A percentile compares a stretch with the other conserved stretches of the same genome.
Conservation (phyloP, 2,888 invertebrate species). For the Aphodius granarius region DNA sequence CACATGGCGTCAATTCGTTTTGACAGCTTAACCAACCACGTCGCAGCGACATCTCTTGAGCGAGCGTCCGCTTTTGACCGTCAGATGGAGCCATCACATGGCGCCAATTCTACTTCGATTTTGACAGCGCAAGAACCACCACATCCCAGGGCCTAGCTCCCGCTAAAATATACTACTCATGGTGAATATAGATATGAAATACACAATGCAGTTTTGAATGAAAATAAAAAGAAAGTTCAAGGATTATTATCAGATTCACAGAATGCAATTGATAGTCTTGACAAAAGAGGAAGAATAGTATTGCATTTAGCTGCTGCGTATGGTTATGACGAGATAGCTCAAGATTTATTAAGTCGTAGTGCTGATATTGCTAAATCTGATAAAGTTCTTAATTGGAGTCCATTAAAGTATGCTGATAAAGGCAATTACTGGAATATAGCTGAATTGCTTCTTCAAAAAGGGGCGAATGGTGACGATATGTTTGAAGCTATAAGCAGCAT, state of each 20-base stretch:
- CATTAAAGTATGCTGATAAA: not conserved
- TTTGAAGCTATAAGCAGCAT: too few species aligned
- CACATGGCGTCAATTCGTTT: too few species aligned
- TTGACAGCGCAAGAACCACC: too few species aligned
- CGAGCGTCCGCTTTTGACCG: too few species aligned
- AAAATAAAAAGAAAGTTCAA: not conserved
- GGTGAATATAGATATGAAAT: not conserved
- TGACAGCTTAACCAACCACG: too few species aligned
- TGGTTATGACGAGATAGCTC: not conserved
- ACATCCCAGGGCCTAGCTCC: too few species aligned
- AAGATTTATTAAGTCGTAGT: not conserved
- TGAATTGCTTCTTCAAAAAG: not conserved
- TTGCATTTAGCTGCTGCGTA: not conserved
- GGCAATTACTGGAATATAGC: not conserved
- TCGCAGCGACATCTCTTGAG: too few species aligned
- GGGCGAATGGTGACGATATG: not conserved
- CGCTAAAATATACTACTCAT: too few species aligned
- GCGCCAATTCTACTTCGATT: too few species aligned
- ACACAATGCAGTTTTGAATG: not conserved
- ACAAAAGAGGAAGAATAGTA: not conserved
- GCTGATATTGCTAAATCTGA: not conserved
- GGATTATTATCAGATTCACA: not conserved
- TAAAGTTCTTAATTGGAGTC: not conserved
- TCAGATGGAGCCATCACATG: too few species aligned
- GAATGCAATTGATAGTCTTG: not conserved